Conservation (phyloP, 53 echinoderm and acorn worm genomes). For the Arbacia lixula region DNA sequence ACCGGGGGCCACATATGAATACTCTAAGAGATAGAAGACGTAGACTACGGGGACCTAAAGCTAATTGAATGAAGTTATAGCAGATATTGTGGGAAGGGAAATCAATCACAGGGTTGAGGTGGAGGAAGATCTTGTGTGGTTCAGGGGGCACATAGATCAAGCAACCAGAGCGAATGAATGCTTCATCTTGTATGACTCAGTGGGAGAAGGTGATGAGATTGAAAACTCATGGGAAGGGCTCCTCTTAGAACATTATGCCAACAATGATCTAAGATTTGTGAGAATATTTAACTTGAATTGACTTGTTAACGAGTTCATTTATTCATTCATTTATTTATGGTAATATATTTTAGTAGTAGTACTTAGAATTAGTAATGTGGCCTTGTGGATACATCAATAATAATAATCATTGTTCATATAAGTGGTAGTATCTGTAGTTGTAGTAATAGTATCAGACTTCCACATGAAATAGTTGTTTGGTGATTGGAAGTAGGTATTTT, state of each 20-base stretch:
- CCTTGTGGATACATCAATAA: too few species aligned
- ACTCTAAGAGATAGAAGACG: constrained; percentile 44
- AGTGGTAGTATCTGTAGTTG: too few species aligned
- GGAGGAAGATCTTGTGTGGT: constrained; percentile 44
- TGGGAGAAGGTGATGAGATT: constrained; percentile 17
- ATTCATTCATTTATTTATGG: too few species aligned
- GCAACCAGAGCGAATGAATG: constrained; percentile 1
- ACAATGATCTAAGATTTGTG: constrained; percentile 20
- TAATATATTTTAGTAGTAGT: too few species aligned
- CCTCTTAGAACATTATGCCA: background rate
- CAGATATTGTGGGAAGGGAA: constrained; percentile 36
- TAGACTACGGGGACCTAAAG: constrained; percentile 49
- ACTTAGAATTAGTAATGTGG: too few species aligned
- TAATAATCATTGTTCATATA: too few species aligned
- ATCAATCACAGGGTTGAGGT: constrained; percentile 47
- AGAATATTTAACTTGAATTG: too few species aligned
- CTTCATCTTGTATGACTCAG: constrained; percentile 39
- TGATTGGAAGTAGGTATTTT: too few species aligned
- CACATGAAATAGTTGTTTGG: too few species aligned
- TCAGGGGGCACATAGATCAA: constrained; percentile 20
- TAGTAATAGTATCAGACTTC: too few species aligned
- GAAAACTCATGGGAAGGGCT: constrained; percentile 32
- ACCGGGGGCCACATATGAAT: constrained; percentile 12
- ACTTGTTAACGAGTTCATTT: too few species aligned
- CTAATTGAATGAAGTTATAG: constrained; percentile 28